phyloP scores from a whole-genome alignment of 2,113 vertebrate genomes.

The Ictalurus furcatus region DNA sequence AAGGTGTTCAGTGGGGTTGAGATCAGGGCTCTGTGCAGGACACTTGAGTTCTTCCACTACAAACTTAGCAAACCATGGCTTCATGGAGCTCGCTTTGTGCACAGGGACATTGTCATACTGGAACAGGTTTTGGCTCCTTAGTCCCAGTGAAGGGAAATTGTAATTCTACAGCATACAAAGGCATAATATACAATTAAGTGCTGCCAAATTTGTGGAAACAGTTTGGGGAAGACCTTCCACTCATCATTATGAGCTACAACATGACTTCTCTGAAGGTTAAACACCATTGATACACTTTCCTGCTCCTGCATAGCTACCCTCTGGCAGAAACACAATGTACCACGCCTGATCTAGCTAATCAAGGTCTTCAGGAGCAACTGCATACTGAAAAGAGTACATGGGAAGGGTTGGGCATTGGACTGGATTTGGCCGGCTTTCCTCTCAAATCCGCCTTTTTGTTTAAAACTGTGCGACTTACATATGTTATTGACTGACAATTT shows the following conservation, averaged over 20 bases:
- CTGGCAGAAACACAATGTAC: neutral
- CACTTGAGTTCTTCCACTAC: neutral
- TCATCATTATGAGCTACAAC: neutral
- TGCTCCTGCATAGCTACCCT: neutral
- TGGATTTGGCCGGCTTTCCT: neutral
- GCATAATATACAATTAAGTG: neutral
- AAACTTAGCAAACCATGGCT: neutral
- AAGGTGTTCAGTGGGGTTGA: neutral
- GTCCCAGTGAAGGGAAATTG: neutral
- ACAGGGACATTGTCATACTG: neutral
- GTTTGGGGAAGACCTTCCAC: neutral
- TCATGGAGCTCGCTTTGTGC: neutral
- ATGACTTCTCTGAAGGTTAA: neutral
- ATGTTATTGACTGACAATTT: neutral
- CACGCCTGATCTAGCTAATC: slow-evolving; percentile 12
- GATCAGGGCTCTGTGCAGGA: no score
- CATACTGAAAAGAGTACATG: neutral
- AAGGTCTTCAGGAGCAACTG: slow-evolving; percentile 17
- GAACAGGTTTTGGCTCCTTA: neutral
- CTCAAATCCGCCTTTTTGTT: neutral
- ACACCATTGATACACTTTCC: neutral
- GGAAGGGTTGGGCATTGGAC: neutral
- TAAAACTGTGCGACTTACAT: neutral
- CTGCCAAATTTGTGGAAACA: neutral
- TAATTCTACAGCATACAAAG: neutral